Evolutionary conservation across 2,888 invertebrate genomes (phyloP).

Genomic region (Idaea biselata): DNA sequence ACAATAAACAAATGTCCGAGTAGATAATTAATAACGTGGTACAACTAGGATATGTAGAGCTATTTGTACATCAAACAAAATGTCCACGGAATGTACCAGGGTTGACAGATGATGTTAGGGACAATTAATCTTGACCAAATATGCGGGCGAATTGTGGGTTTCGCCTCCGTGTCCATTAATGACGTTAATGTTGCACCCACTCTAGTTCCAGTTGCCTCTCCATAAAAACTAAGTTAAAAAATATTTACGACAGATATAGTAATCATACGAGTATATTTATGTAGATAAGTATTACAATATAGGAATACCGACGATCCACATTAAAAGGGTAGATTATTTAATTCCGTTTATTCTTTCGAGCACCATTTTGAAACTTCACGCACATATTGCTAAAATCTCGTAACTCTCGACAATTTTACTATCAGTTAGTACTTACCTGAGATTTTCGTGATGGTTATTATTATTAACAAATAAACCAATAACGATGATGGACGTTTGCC

Average conservation of each 20-base stretch:
- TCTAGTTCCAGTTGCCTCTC: constrained; percentile 20
- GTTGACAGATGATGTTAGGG: constrained; percentile 75
- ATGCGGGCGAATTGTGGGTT: constrained; percentile 68
- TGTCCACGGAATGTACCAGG: constrained; percentile 60
- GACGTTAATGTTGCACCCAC: constrained; percentile 42
- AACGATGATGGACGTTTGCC: background rate
- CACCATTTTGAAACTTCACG: background rate
- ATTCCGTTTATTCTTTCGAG: background rate
- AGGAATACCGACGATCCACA: background rate
- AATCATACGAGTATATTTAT: constrained; percentile 11
- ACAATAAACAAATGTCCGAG: background rate
- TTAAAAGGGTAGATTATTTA: background rate
- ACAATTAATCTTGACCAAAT: constrained; percentile 78
- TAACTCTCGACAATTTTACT: too few species aligned
- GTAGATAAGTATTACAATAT: too few species aligned
- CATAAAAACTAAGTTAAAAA: constrained; percentile 19
- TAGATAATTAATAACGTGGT: constrained; percentile 48
- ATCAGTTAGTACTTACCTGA: too few species aligned
- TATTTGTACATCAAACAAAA: constrained; percentile 71
- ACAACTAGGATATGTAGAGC: constrained; percentile 52
- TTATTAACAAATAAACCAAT: background rate
- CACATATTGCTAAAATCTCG: background rate
- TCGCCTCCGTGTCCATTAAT: constrained; percentile 55
- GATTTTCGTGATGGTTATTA: too few species aligned
- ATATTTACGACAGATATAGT: constrained; percentile 20